These are phyloP conservation scores for Mythimna pallens DNA, from an alignment of 2,888 invertebrate species.

Conservation along the genomic window DNA sequence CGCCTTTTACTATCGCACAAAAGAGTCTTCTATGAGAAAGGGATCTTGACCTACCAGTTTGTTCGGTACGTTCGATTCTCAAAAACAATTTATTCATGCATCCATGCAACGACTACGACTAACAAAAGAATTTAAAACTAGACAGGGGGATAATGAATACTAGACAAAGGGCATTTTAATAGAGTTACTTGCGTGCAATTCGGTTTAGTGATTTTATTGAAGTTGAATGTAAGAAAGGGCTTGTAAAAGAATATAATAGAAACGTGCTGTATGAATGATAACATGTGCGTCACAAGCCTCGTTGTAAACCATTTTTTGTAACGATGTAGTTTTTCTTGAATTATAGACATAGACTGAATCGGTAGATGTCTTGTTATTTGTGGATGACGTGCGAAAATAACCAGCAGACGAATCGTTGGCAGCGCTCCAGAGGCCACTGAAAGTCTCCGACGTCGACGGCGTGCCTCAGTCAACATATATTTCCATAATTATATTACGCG, in stretches of 20 bases:
- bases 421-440: constrained; percentile 83
- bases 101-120: constrained; percentile 84
- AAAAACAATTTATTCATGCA: constrained; percentile 90
- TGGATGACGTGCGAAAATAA: constrained; percentile 88
- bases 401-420: constrained; percentile 86
- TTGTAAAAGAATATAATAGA: constrained; percentile 60
- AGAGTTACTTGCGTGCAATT: constrained; percentile 88
- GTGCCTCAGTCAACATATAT: constrained; percentile 73
- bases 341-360: constrained; percentile 47
- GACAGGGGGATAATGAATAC: constrained; percentile 89
- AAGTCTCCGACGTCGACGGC: constrained; percentile 79
- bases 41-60: constrained; percentile 91
- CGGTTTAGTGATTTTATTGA: constrained; percentile 79
- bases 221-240: constrained; percentile 72
- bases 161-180: constrained; percentile 88
- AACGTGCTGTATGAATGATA: constrained; percentile 51
- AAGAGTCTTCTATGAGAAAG: constrained; percentile 89
- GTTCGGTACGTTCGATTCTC: constrained; percentile 84
- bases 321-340: constrained; percentile 43
- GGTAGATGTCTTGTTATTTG: constrained; percentile 80
- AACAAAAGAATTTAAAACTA: constrained; percentile 90
- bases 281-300: constrained; percentile 38
- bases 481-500: constrained; percentile 55
- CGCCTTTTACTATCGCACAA: constrained; percentile 88
- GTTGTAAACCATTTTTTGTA: constrained; percentile 44